Conservation (phyloP, 2,888 invertebrate species). For the Thyatira batis region DNA sequence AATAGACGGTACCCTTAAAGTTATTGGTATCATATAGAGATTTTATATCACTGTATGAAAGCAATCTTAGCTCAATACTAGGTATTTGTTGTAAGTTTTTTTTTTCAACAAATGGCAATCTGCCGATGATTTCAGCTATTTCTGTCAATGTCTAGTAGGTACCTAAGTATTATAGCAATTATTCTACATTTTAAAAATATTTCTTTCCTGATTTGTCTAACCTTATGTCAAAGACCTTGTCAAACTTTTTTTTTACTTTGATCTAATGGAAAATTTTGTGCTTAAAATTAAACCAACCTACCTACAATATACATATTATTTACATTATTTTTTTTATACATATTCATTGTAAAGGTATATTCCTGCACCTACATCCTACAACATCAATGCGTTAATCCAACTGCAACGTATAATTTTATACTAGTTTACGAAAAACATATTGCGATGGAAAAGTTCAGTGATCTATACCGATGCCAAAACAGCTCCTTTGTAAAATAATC, state of each 20-base stretch:
- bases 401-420: slow-evolving; percentile 40
- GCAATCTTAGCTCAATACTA: background rate
- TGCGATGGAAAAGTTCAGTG: slow-evolving; percentile 33
- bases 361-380: background rate
- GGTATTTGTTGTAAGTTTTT: background rate
- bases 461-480: slow-evolving; percentile 42
- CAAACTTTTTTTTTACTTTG: too few relatives aligned
- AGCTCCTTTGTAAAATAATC: slow-evolving; percentile 27
- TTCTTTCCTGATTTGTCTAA: too few relatives aligned
- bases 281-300: too few relatives aligned
- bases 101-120: too few relatives aligned
- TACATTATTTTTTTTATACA: background rate
- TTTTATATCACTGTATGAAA: background rate
- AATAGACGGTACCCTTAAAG: slow-evolving; percentile 7
- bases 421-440: slow-evolving; percentile 40
- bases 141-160: too few relatives aligned
- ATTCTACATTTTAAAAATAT: too few relatives aligned
- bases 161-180: too few relatives aligned
- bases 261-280: too few relatives aligned
- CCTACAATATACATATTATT: background rate
- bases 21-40: background rate
- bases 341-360: background rate
- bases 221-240: too few relatives aligned
- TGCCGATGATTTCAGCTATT: too few relatives aligned
- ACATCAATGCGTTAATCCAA: slow-evolving; percentile 20